Percentiles rank a stretch among this genome's conserved stretches.
These are phyloP conservation scores for Eunapius fragilis DNA, from an alignment of 37 sponge, comb jelly and placozoan species.

Conservation along the genomic window DNA sequence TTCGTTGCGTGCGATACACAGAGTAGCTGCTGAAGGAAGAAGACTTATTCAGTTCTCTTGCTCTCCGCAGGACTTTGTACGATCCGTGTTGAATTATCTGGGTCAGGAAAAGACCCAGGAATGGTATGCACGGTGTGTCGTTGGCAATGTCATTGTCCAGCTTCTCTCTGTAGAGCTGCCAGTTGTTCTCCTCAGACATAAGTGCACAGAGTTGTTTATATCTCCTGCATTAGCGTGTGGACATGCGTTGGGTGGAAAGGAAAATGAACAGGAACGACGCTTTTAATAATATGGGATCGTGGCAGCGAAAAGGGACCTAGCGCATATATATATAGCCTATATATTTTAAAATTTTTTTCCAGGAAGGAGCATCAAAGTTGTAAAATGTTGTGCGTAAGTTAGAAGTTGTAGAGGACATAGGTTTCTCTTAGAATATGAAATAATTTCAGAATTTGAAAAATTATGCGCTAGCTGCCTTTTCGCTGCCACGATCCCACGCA, in stretches of 20 bases:
- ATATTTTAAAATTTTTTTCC: neutral
- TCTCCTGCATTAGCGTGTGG: conserved; percentile 7
- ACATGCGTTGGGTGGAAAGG: neutral
- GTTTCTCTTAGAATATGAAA: too few species aligned
- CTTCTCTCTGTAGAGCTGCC: conserved; percentile 52
- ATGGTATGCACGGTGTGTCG: conserved; percentile 59
- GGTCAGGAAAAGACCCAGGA: conserved; percentile 77
- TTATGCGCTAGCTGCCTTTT: too few species aligned
- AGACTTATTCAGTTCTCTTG: neutral
- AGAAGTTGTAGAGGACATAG: too few species aligned
- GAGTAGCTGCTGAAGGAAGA: neutral
- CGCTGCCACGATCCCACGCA: too few species aligned
- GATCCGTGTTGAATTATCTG: conserved; percentile 35
- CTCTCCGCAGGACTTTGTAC: neutral
- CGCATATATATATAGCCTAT: too few species aligned
- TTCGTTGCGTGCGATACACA: neutral
- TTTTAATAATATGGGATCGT: too few species aligned
- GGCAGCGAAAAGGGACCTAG: too few species aligned
- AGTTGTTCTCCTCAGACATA: conserved; percentile 70
- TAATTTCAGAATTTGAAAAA: too few species aligned
- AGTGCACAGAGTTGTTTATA: conserved; percentile 40
- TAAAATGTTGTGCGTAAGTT: too few species aligned
- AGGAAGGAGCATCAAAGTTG: neutral
- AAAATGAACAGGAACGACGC: neutral
- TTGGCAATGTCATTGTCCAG: neutral